Base-by-base conservation (phyloP, 2,888 invertebrate species). In the Baccha elongata region DNA sequence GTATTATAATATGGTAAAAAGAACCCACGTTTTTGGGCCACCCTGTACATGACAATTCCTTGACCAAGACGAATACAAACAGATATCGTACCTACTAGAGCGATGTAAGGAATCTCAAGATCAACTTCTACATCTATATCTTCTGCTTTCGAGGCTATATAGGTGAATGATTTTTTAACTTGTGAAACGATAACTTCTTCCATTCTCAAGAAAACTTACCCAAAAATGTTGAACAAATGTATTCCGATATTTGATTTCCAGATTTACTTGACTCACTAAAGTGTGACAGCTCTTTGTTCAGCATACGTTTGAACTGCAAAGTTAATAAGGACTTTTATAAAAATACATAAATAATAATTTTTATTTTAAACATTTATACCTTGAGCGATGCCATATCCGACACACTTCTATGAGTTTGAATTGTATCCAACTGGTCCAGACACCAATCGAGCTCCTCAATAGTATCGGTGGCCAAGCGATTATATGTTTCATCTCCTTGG, bases 401-500 rank as follows among this genome's bases (percentile, higher is more conserved):
- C 87, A 99, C 99, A 88, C 98, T 99, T 90, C 99, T 95, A 92
- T 99, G 99, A 84, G 99, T 99, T 93, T 99, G 99, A 91, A 99
- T 99, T 86, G 98, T 99, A 93, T 99, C 99, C 92, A 99, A 92
- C 93, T 99, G 99, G 92, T 99, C 99, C 92, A 99, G 93, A 91
- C 99, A 99, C 99, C 99, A 99, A 92, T 99, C 99, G 91, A 99
- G 93, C 92, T 99, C 99, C 91, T 99, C 99, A 92, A 99, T 95
- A 50, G 99, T 99, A 91, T 99, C 98, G 91, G 97, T 92, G 75
- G 98, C 98, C 91, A 98, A 92, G 91, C 98, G 97, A 93, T 96
- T 95, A 92, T 97, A 97, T 88, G 95, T 93, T 91, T 98, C 98
- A 92, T 98, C 98, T 81, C 91, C 91, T 78, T 90, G 91, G 44